Evolutionary conservation across 2,888 invertebrate species (phyloP).

Genomic region (Belgica antarctica): DNA sequence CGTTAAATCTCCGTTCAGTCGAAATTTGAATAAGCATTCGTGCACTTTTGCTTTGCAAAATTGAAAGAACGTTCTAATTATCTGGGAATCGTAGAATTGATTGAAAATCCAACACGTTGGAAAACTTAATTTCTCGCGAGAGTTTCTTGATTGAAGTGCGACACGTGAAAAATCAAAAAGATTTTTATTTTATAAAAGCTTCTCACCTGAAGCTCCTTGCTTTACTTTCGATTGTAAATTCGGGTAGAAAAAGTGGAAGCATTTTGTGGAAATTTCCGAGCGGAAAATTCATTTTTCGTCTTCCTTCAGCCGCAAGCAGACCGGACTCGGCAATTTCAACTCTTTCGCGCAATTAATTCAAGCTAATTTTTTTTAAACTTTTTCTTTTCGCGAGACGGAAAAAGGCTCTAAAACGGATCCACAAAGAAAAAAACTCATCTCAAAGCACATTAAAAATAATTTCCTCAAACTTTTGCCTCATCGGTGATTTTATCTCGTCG

Average conservation of each 20-base stretch:
- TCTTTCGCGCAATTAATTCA: not conserved
- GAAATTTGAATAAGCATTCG: too few relatives aligned
- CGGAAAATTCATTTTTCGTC: not conserved
- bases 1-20: too few relatives aligned
- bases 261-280: not conserved
- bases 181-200: too few relatives aligned
- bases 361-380: not conserved
- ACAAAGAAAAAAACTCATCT: slow-evolving; percentile 2
- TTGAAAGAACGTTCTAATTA: too few relatives aligned
- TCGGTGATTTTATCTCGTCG: not conserved
- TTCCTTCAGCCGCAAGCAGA: not conserved
- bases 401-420: slow-evolving; percentile 25
- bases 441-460: slow-evolving; percentile 16
- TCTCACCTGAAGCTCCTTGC: too few relatives aligned
- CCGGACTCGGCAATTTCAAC: not conserved
- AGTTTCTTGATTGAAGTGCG: not conserved
- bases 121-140: not conserved
- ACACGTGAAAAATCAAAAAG: not conserved
- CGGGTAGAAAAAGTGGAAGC: too few relatives aligned
- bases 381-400: not conserved
- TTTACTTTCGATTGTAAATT: too few relatives aligned
- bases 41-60: too few relatives aligned
- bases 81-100: too few relatives aligned
- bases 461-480: slow-evolving; percentile 24
- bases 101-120: too few relatives aligned